A percentile compares a stretch with the other conserved stretches of the same genome.
These are phyloP conservation scores for Asteroscopus sphinx DNA, from an alignment of 2,888 invertebrate genomes.

Conservation along the genomic window DNA sequence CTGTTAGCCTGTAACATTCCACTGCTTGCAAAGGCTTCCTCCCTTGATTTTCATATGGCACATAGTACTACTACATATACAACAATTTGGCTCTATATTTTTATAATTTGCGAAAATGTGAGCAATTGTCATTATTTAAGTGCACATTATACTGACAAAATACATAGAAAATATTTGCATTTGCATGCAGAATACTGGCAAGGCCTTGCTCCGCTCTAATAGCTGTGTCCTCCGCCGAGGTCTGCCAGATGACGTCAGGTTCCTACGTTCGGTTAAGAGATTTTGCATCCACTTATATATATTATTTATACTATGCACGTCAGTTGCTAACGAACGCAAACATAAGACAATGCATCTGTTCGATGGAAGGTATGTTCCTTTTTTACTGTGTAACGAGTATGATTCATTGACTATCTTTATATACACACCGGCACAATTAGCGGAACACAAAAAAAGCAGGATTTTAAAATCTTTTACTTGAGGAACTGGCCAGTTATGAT, in stretches of 20 bases:
- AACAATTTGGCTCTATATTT: too few species aligned
- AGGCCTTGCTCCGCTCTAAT: constrained; percentile 85
- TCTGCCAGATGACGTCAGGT: constrained; percentile 82
- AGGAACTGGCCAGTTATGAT: too few species aligned
- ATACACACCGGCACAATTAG: too few species aligned
- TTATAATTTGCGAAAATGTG: constrained; percentile 5
- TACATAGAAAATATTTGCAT: constrained; percentile 65
- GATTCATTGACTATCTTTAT: constrained; percentile 27
- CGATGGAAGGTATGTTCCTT: constrained; percentile 2
- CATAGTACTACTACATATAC: too few species aligned
- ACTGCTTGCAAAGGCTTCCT: too few species aligned
- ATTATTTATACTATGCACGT: constrained; percentile 57
- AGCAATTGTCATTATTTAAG: constrained; percentile 15
- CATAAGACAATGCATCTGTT: constrained; percentile 35
- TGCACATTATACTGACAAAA: constrained; percentile 47
- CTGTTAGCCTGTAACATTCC: too few species aligned
- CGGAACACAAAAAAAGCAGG: too few species aligned
- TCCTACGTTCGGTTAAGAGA: constrained; percentile 80
- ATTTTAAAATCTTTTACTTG: too few species aligned
- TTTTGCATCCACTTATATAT: constrained; percentile 70
- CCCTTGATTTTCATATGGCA: too few species aligned
- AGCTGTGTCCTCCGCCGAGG: constrained; percentile 85
- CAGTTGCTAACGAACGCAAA: constrained; percentile 58
- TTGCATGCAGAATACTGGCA: constrained; percentile 79
- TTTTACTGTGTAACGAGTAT: constrained; percentile 8